A percentile compares a stretch with the other conserved stretches of the same genome.
Evolutionary conservation across 1,140 invertebrate species (phyloP).

Genomic region (Caenorhabditis inopinata): DNA sequence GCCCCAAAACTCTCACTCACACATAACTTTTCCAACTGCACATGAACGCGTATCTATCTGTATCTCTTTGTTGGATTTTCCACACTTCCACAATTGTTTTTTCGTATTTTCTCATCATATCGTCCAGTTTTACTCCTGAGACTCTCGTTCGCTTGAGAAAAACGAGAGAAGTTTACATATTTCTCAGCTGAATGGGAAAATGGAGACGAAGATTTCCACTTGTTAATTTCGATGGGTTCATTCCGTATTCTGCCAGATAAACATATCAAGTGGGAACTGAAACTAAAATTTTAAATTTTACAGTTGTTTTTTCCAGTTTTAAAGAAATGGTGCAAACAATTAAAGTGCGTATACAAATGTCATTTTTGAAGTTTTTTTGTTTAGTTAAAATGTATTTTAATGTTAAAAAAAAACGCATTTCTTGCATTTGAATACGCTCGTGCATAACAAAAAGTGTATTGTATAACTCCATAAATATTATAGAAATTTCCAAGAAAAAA

Average conservation of each 20-base stretch:
- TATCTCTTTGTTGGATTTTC: not conserved
- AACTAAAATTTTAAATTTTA: not conserved
- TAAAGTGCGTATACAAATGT: no score
- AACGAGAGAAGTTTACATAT: not conserved
- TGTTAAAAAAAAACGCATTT: no score
- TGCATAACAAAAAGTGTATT: no score
- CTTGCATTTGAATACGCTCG: no score
- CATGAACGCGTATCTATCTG: conserved; percentile 9
- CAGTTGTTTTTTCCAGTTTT: not conserved
- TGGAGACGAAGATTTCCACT: not conserved
- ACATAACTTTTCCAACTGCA: conserved; percentile 33
- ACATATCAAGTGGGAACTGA: not conserved
- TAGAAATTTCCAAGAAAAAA: no score
- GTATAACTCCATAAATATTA: no score
- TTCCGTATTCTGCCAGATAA: not conserved
- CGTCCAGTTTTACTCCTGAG: not conserved
- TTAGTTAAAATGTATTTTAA: no score
- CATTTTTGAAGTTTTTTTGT: no score
- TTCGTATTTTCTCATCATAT: not conserved
- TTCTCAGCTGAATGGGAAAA: not conserved
- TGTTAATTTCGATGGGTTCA: conserved; percentile 8
- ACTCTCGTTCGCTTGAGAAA: not conserved
- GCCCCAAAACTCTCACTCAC: not conserved
- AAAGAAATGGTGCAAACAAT: not conserved
- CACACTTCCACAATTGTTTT: not conserved